phyloP scores from a whole-genome alignment of 2,113 vertebrate genomes.

The Hystrix cristata region DNA sequence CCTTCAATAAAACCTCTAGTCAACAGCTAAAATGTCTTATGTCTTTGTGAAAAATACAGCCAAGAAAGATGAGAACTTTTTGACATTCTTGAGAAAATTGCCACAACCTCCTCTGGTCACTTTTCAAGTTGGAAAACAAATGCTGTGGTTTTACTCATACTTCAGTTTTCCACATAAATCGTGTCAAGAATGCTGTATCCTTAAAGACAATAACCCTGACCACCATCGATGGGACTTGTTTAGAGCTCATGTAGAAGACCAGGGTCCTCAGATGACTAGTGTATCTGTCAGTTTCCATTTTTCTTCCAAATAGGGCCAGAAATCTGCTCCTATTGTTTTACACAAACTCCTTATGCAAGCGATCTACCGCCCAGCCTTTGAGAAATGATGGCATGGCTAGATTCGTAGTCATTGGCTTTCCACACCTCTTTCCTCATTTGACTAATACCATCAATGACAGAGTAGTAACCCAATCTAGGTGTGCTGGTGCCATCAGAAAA shows the following conservation, averaged over 20 bases:
- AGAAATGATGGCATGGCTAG: not conserved
- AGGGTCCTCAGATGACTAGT: not conserved
- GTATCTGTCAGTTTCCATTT: not conserved
- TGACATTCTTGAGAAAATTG: not conserved
- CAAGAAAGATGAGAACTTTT: not conserved
- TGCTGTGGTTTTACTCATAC: not conserved
- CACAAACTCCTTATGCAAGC: not conserved
- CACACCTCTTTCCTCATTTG: not conserved
- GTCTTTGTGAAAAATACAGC: not conserved
- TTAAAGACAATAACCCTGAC: not conserved
- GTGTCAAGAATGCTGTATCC: not conserved
- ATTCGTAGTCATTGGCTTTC: not conserved
- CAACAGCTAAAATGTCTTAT: not conserved
- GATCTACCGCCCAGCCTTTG: not conserved
- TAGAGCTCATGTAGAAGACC: not conserved
- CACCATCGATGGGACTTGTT: not conserved
- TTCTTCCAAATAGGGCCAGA: not conserved
- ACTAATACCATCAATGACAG: not conserved
- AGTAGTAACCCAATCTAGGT: not conserved
- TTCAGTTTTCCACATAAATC: not conserved
- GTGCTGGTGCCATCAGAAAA: not conserved
- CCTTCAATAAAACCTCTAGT: not conserved
- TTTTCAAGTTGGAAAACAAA: constrained; percentile 6
- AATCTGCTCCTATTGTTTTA: not conserved
- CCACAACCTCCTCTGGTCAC: not conserved